These are phyloP conservation scores for Mesorhabditis belari DNA, from an alignment of 2,888 invertebrate genomes.

Conservation along the genomic window DNA sequence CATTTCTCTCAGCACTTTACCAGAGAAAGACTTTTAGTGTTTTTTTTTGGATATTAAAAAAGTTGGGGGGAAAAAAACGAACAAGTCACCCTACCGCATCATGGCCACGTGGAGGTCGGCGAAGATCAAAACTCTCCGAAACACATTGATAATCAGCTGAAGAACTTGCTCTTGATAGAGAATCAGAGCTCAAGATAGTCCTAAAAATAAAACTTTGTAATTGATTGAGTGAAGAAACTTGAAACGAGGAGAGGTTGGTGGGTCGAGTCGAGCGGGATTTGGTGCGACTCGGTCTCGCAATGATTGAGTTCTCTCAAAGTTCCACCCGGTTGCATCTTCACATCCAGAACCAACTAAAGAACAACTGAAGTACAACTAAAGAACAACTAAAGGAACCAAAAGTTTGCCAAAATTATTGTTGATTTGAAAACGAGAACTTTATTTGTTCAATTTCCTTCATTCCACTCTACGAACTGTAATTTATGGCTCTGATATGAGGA, in stretches of 20 bases:
- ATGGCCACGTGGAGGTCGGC: neutral
- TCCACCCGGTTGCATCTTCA: neutral
- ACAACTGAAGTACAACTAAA: too few species aligned
- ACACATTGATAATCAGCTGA: neutral
- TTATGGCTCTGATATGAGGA: too few species aligned
- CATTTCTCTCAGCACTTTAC: too few species aligned
- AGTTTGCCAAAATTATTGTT: too few species aligned
- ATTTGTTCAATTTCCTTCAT: too few species aligned
- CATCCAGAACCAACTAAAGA: neutral
- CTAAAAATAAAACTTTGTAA: neutral
- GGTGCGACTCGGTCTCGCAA: neutral
- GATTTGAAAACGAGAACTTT: too few species aligned
- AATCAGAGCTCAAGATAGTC: neutral
- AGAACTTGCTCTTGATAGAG: neutral
- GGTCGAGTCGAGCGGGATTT: too few species aligned
- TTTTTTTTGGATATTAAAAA: neutral
- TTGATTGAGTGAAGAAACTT: neutral
- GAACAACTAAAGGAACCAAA: too few species aligned
- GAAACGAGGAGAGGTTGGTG: neutral
- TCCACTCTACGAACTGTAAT: too few species aligned
- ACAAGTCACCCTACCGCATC: neutral
- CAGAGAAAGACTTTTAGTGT: too few species aligned
- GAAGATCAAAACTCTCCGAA: neutral
- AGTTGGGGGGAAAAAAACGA: neutral
- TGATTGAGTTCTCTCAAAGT: neutral